phyloP scores from a whole-genome alignment of 2,113 vertebrate species.

The Aegithalos caudatus region DNA sequence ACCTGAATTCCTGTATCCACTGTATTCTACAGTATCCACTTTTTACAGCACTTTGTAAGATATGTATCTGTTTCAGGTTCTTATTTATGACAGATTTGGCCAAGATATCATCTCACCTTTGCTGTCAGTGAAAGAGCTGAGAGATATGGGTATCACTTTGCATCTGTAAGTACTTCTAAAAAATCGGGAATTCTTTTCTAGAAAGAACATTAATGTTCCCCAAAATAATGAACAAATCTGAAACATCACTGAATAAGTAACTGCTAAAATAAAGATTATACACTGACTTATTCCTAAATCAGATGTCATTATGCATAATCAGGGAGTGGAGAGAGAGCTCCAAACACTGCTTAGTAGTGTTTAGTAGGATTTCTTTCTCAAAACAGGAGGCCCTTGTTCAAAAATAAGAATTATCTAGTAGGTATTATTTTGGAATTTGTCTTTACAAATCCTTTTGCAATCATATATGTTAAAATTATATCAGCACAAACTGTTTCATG shows the following conservation, averaged over 20 bases:
- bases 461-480: background rate
- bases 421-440: background rate
- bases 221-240: background rate
- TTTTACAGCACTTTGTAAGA: background rate
- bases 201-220: background rate
- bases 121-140: constrained; percentile 93
- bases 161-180: constrained; percentile 81
- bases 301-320: background rate
- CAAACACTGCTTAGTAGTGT: background rate
- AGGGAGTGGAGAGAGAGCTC: background rate
- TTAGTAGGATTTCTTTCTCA: background rate
- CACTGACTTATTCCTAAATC: background rate
- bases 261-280: background rate
- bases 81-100: constrained; percentile 97
- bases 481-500: background rate
- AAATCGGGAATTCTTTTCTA: background rate
- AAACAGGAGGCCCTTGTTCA: background rate
- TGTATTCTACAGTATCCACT: background rate
- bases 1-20: background rate
- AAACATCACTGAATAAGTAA: background rate
- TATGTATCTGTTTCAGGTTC: constrained; percentile 76
- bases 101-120: constrained; percentile 98
- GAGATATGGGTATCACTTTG: constrained; percentile 98
- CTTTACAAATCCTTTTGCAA: background rate
- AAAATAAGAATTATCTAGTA: background rate